phyloP scores from a whole-genome alignment of 2,113 vertebrate genomes.

The Corythoichthys intestinalis region DNA sequence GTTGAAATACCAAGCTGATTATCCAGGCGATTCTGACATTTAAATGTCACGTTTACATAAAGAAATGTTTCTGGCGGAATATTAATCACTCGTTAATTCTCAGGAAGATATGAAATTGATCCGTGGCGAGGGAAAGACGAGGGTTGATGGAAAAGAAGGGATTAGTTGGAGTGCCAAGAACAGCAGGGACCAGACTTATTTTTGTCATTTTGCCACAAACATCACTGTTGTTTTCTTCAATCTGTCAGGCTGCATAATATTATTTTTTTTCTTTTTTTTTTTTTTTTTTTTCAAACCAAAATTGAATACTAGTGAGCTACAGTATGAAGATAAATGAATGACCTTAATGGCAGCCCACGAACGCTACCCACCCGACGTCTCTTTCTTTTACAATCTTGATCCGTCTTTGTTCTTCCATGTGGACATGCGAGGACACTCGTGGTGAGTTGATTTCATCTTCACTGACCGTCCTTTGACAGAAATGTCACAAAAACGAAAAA shows the following conservation, averaged over 20 bases:
- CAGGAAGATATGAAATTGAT: conserved; percentile 29
- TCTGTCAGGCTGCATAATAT: too few species aligned
- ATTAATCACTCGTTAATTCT: conserved; percentile 58
- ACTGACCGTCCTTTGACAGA: conserved; percentile 40
- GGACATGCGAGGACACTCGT: conserved; percentile 33
- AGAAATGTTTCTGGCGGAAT: conserved; percentile 60
- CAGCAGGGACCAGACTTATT: neutral
- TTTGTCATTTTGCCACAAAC: neutral
- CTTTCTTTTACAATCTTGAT: conserved; percentile 46
- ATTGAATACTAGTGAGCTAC: conserved; percentile 12
- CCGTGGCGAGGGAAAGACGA: conserved; percentile 9
- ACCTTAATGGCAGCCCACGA: conserved; percentile 37
- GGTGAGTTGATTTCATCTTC: conserved; percentile 12
- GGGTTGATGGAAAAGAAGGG: neutral
- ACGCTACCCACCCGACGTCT: conserved; percentile 22
- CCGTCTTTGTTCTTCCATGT: conserved; percentile 30
- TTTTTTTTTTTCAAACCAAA: neutral
- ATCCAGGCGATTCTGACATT: conserved; percentile 62
- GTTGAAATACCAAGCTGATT: conserved; percentile 67
- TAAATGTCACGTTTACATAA: conserved; percentile 71
- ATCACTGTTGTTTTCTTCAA: neutral
- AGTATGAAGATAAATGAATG: conserved; percentile 38
- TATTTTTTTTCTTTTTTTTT: neutral
- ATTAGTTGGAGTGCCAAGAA: neutral
- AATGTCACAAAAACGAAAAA: conserved; percentile 12